Base-by-base conservation (phyloP, 2,113 vertebrate species). In the Siphamia tubifer region DNA sequence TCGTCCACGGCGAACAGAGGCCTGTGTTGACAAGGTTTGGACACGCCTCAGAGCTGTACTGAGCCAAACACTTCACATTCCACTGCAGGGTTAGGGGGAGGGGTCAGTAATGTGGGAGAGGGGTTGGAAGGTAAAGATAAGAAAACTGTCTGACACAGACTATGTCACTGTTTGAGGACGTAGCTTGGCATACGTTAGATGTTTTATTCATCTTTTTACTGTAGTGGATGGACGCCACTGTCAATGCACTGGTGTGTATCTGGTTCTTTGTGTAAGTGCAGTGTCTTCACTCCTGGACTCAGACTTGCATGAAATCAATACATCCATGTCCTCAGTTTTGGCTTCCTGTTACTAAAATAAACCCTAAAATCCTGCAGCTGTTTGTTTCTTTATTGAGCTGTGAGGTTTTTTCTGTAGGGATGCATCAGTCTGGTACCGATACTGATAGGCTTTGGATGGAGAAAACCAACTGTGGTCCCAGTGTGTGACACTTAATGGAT, bases 41-140 rank as follows among this genome's bases (percentile, higher is more conserved):
- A 72, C 82, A 74, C 36, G 79, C 74, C 80, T 83, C 8, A 16
- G 30, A 72, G 82, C 68, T 24, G 3, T 8, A 6, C 53, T 3
- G 32, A 68, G 53, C 74, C 39, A 23, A 79, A 84, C 79, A 54
- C 70, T 74, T 61, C 52, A 79, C 86, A 90, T 90, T 88, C 88
- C 86, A 42, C 47, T 43, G 75, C 64, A 77, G 57, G 52, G 45
- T 70, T 28, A 19, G 23, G 44, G 68, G 54, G 60, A 75, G 51
- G 65, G 55, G 40, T 45, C 61, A 44, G 9, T 23, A 21, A 19
- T 15, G 4, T 24, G 1, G 17, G 7, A 65, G 8, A 15, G 53
- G 16, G 39, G 51, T 13, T 55, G 2, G 24, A 12, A 31, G 32
- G 15, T 61, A 12, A 36, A 35, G 57, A 32, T 48, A 70, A 53